phyloP scores from a whole-genome alignment of 1,140 invertebrate genomes.

The Cotesia typhae region DNA sequence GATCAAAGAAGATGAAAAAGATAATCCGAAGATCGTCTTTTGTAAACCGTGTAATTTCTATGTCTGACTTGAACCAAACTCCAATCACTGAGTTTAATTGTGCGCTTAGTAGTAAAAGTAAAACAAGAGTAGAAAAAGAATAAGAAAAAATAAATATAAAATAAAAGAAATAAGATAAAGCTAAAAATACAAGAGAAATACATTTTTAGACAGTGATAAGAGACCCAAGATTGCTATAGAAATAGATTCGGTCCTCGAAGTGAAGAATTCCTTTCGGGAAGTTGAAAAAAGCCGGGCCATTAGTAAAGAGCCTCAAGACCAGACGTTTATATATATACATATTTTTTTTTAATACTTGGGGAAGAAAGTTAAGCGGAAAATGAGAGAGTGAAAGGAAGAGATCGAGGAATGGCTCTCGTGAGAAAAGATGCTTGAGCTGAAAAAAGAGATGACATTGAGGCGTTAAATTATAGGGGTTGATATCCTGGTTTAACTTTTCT shows the following conservation, averaged over 20 bases:
- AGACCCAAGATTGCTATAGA: slow-evolving; percentile 17
- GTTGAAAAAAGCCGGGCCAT: slow-evolving; percentile 18
- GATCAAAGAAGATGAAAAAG: slow-evolving; percentile 21
- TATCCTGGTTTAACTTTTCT: slow-evolving; percentile 18
- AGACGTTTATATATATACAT: no score
- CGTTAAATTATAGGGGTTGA: slow-evolving; percentile 27
- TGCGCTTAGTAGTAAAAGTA: background rate
- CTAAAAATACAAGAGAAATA: background rate
- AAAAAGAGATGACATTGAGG: slow-evolving; percentile 8
- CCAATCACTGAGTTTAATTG: slow-evolving; percentile 9
- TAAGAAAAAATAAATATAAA: background rate
- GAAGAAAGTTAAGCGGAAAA: no score
- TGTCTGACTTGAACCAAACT: slow-evolving; percentile 30
- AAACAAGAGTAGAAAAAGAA: background rate
- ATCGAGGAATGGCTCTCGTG: slow-evolving; percentile 7
- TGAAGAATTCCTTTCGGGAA: slow-evolving; percentile 22
- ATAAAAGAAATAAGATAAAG: background rate
- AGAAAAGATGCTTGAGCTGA: background rate
- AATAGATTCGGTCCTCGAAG: background rate
- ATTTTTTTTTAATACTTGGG: no score
- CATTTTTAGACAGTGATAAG: background rate
- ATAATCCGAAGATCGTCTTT: background rate
- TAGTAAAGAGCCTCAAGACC: slow-evolving; percentile 9
- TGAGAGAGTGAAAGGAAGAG: background rate
- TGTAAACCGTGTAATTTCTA: background rate